Evolutionary conservation across 2,113 vertebrate genomes (phyloP).

Genomic region (Silurus meridionalis): DNA sequence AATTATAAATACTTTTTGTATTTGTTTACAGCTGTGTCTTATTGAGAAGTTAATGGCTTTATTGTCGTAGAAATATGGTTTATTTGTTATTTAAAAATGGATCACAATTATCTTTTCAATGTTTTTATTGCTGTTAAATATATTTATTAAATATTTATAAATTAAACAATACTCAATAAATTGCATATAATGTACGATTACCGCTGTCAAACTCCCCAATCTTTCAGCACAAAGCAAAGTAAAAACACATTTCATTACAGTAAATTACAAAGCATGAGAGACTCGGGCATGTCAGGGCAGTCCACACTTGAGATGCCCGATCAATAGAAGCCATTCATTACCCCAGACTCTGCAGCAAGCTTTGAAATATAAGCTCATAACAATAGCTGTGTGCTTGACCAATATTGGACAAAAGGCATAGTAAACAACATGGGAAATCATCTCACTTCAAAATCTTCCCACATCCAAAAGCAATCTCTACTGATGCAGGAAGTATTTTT

Average conservation of each 20-base stretch:
- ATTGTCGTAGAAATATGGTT: background rate
- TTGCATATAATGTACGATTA: background rate
- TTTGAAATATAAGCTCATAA: constrained; percentile 38
- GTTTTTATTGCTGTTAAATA: too few relatives aligned
- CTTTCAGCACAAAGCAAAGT: background rate
- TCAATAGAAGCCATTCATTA: constrained; percentile 39
- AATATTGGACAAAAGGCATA: constrained; percentile 19
- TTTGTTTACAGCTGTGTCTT: background rate
- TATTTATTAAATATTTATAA: background rate
- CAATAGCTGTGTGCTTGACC: constrained; percentile 29
- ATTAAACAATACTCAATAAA: background rate
- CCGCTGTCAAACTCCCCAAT: background rate
- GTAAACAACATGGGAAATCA: background rate
- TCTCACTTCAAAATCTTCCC: background rate
- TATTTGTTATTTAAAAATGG: background rate
- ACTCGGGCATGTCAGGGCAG: constrained; percentile 9
- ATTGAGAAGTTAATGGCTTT: background rate
- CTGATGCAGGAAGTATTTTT: background rate
- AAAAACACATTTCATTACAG: constrained; percentile 7
- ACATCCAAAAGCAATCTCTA: background rate
- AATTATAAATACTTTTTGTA: too few relatives aligned
- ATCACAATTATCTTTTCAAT: background rate
- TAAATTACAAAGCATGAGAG: constrained; percentile 2
- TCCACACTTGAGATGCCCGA: constrained; percentile 11
- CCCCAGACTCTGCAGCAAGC: constrained; percentile 8